Evolutionary conservation across 2,113 vertebrate species (phyloP), one percentile per base, ranked within the genome.

Genomic region (Hippocampus guttulatus): DNA sequence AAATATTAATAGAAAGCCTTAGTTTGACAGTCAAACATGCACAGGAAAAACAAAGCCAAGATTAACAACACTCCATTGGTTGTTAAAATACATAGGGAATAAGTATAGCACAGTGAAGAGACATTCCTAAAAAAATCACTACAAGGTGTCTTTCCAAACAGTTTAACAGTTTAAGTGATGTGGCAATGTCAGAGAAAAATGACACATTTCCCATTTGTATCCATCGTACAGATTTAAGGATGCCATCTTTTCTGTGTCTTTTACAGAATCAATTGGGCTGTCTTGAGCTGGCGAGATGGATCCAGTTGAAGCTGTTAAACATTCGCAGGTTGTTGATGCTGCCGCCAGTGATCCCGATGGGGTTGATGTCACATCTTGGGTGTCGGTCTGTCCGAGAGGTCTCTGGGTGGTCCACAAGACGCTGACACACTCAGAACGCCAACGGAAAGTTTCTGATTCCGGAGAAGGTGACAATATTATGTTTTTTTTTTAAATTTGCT

Each of bases 331-430:
- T 10, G 45, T 18, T 18, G 40, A 15, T 23, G 0, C 25, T 15
- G 27, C 58, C 7, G 27, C 27, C 9, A 3, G 23, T 16, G 60
- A 67, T 49, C 23, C 51, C 5, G 70, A 75, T 20, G 55, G 8
- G 0, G 27, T 14, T 47, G 61, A 64, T 14, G 70, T 67, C 71
- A 54, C 70, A 5, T 89, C 88, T 10, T 93, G 92, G 91, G 76
- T 91, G 45, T 91, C 88, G 0, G 90, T 90, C 71, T 90, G 85
- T 73, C 90, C 91, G 11, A 71, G 71, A 38, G 92, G 92, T 38
- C 88, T 89, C 33, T 90, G 88, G 75, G 75, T 77, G 73, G 88
- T 93, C n/a, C 81, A 72, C 33, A 70, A 60, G 65, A 88, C 68
- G 65, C 85, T 61, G 77, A 75, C 87, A 7, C 21, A 69, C 62